Conservation (phyloP, 2,113 vertebrate species). For the Oceanites oceanicus region DNA sequence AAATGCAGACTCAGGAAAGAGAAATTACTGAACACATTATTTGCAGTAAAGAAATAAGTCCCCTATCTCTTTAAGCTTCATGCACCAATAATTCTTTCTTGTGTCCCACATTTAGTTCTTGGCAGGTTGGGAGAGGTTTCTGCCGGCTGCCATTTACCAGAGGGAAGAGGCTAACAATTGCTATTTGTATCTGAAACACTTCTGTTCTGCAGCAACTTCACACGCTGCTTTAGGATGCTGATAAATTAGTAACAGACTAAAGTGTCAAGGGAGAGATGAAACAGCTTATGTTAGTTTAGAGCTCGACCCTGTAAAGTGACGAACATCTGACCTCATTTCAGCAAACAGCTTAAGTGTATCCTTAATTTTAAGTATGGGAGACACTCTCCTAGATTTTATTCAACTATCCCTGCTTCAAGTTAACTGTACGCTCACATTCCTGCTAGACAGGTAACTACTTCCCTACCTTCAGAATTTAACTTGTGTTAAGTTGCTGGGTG, state of each 20-base stretch:
- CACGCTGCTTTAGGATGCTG: constrained; percentile 39
- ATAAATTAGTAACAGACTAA: constrained; percentile 57
- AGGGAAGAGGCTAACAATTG: constrained; percentile 57
- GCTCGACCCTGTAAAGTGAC: constrained; percentile 5
- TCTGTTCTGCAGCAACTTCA: constrained; percentile 47
- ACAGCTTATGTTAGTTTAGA: constrained; percentile 60
- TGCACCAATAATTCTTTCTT: constrained; percentile 23
- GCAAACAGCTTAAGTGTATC: constrained; percentile 11
- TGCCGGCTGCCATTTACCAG: constrained; percentile 58
- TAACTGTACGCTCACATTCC: background rate
- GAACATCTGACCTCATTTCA: constrained; percentile 38
- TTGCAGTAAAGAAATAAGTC: background rate
- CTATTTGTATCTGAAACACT: constrained; percentile 47
- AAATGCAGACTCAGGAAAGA: constrained; percentile 17
- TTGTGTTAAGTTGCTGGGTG: background rate
- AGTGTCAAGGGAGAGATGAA: constrained; percentile 59
- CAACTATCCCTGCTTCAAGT: background rate
- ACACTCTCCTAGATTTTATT: background rate
- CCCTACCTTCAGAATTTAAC: background rate
- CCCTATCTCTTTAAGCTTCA: constrained; percentile 40
- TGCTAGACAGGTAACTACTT: background rate
- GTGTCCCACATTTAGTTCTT: constrained; percentile 19
- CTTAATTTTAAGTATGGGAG: constrained; percentile 22
- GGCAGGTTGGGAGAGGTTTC: constrained; percentile 23
- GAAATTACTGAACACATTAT: constrained; percentile 1